These are phyloP conservation scores for Drosophila bocki DNA, from an alignment of 1,140 invertebrate species.

Conservation along the genomic window DNA sequence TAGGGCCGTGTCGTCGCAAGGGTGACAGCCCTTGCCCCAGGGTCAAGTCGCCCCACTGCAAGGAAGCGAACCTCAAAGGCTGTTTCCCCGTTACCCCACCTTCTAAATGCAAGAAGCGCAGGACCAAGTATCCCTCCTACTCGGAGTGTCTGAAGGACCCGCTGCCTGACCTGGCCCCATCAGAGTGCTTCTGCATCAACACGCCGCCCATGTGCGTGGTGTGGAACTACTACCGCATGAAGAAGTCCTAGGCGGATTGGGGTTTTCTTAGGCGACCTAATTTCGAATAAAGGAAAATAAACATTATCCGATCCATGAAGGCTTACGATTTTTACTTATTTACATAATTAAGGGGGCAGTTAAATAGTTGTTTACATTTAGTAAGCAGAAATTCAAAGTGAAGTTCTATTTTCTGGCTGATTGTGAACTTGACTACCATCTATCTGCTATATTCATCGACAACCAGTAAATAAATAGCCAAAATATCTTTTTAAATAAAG, in stretches of 20 bases:
- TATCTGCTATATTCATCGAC: not conserved
- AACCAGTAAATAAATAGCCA: too few species aligned
- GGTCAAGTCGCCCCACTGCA: conserved; percentile 26
- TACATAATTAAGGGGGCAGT: too few species aligned
- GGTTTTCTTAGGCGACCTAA: not conserved
- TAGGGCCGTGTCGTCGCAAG: not conserved
- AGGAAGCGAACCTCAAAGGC: not conserved
- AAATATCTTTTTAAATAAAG: too few species aligned
- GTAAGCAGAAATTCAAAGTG: too few species aligned
- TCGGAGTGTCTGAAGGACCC: conserved; percentile 60
- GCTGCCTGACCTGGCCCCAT: conserved; percentile 27
- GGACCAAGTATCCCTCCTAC: conserved; percentile 64
- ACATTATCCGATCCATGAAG: not conserved
- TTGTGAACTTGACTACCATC: too few species aligned
- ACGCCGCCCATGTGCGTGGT: conserved; percentile 64
- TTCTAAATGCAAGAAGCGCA: conserved; percentile 16
- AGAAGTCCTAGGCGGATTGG: conserved; percentile 42
- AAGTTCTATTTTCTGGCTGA: too few species aligned
- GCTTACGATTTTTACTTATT: too few species aligned
- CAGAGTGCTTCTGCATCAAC: conserved; percentile 55
- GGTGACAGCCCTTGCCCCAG: conserved; percentile 20
- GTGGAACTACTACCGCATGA: conserved; percentile 63
- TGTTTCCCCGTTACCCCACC: conserved; percentile 10
- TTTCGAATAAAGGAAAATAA: conserved; percentile 6
- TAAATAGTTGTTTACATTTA: too few species aligned